These are phyloP conservation scores for Philopotamus ludificatus DNA, from an alignment of 1,140 invertebrate genomes.

Conservation along the genomic window DNA sequence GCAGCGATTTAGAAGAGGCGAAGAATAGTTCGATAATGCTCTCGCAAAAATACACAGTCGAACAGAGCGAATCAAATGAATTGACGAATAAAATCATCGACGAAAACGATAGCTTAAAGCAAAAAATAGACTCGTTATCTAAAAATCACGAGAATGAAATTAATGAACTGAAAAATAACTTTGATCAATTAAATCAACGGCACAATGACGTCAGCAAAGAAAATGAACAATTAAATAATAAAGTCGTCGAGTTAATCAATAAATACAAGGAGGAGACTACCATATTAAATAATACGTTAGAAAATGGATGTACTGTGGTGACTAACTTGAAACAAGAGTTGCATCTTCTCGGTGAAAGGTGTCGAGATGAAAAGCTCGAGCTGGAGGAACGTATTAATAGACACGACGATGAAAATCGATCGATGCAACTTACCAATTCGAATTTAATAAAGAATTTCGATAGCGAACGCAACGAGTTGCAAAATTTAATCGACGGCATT, in stretches of 20 bases:
- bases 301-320: neutral
- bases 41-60: neutral
- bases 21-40: neutral
- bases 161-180: neutral
- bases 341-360: no score
- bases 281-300: neutral
- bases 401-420: no score
- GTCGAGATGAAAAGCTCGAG: no score
- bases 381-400: no score
- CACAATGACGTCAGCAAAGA: no score
- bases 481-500: no score
- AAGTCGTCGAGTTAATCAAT: neutral
- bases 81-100: neutral
- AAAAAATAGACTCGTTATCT: neutral
- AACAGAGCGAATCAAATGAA: neutral
- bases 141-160: neutral
- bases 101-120: neutral
- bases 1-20: neutral
- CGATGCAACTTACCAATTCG: no score
- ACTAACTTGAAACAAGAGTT: constrained; percentile 1
- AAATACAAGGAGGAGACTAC: neutral
- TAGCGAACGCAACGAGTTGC: no score
- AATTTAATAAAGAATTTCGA: no score
- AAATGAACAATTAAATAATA: neutral
- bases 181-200: no score